Base-by-base conservation (phyloP, 1,140 invertebrate species). In the Platyscapa corneri region DNA sequence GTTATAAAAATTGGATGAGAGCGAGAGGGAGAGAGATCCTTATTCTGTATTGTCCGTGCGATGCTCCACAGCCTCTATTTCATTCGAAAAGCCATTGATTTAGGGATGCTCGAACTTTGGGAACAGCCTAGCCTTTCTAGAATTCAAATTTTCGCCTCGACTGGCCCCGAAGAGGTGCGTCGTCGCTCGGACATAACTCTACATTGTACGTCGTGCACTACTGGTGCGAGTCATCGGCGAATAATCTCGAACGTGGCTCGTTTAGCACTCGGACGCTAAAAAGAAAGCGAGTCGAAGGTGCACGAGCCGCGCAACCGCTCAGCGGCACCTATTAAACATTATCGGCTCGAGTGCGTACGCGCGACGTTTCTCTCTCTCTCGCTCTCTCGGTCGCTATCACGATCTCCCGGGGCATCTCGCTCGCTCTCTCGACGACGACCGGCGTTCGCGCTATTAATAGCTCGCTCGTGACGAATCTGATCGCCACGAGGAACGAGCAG, bases 381-480 rank as follows among this genome's bases (percentile, higher is more conserved):
- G 1, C 23, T 60, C 14, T 60, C 56, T 27, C 14, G 1, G 23
- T 56, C 53, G 18, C 49, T 53, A 53, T 53, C 49, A 16, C 49
- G 49, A 53, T 60, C 56, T 14, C 56, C 10, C 23, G 8, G 18
- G 8, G 53, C 18, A 16, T 56, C 53, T 56, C 18, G 18, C 72
- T 76, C 18, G 30, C 30, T 67, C 32, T 32, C 1, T 67, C 70
- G 39, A 34, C 42, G 46, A 1, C 30, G 1, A n/a, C 14, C 46
- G 42, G 42, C 42, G 42, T 53, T 18, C 30, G 65, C 56, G 78
- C 84, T 82, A 82, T 78, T 82, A 86, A 86, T 86, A 86, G 80
- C 80, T 70, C 74, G 84, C 53, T 85, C 74, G 83, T 85, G 84
- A 85, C 79, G 84, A 82, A 82, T 76, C 79, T 34, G 78, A 85